Base-by-base conservation (phyloP, 2,797 vertebrate species). In the Pelobates cultripes region DNA sequence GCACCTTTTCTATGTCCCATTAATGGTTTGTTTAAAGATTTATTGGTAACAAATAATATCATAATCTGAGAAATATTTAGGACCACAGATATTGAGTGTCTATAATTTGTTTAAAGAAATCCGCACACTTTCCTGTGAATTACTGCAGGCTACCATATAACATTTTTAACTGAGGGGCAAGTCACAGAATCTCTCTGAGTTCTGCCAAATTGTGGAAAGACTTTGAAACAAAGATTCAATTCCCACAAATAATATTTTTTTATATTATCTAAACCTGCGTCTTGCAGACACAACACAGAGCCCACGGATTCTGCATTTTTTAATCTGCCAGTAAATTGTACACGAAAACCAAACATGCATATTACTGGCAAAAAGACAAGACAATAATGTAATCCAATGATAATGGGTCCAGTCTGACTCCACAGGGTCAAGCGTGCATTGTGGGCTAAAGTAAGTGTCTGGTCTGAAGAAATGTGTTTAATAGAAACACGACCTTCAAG, bases 211-310 rank as follows among this genome's bases (percentile, higher is more conserved):
- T 5, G 6, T n/a, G 41, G 15, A 70, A 68, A 68, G 66, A 43
- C 42, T 68, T 68, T 43, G 42, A 7, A 70, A 45, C 68, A 64
- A 64, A 64, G 61, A 70, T 44, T 70, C 68, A 42, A 44, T 70
- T 70, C 68, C 68, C 43, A 70, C 68, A 70, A 70, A 64, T 64
- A 64, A 64, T 64, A 64, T n/a, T 45, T 45, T 45, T 45, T 45
- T 70, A 70, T 70, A 70, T 45, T 70, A 45, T 70, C 43, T 70
- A 70, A 44, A 14, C 15, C 43, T 17, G 42, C 41, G 43, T 70
- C 13, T 70, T 45, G 68, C 42, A 45, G 68, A 43, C 41, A n/a
- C 42, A 17, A 70, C 68, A 70, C 43, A 45, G 68, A n/a, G 42
- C 42, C 61, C 61, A 64, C 8, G 43, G 68, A 45, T 15, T 43